Base-by-base conservation (phyloP, 2,113 vertebrate species). In the Syngnathus scovelli region DNA sequence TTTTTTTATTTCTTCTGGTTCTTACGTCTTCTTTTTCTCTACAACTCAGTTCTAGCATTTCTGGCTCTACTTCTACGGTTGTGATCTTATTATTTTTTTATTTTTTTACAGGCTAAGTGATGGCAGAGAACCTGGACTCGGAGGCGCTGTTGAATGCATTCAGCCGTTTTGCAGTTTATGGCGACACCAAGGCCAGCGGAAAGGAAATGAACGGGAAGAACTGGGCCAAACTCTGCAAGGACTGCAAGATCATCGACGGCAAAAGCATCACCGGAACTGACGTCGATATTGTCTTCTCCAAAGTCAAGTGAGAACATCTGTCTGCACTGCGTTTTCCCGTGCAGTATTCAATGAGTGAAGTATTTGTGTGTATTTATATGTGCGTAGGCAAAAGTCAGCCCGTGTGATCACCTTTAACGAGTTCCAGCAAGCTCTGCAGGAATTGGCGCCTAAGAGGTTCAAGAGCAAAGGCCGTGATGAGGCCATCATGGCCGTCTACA, bases 181-280 rank as follows among this genome's bases (percentile, higher is more conserved):
- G 96, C 0, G 95, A 98, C 87, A 92, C 94, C 58, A 96, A 95
- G 76, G 94, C 94, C 0, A 92, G 90, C 0, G 96, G 95, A 16
- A 93, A 93, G 49, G 96, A 98, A 83, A 90, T 99, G 87, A 96
- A 94, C 0, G 95, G 95, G 62, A 98, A 98, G 87, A 98, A 98
- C 91, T 99, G 96, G 95, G 94, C 94, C 82, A 99, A 99, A 78
- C 90, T 99, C 16, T 99, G 96, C 85, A 99, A 98, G 55, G 96
- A 99, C 84, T 97, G 95, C 85, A 95, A 94, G 86, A 92, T 99
- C 73, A 93, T 86, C 0, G 96, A 99, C 0, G 93, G 95, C 33
- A 99, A 98, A 86, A 90, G 80, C 0, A 60, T 98, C 67, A 95
- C 92, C 2, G 51, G 92, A 76, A 98, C 95, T 0, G 96, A 99